phyloP scores from a whole-genome alignment of 2,113 vertebrate species.

The Jacana jacana region DNA sequence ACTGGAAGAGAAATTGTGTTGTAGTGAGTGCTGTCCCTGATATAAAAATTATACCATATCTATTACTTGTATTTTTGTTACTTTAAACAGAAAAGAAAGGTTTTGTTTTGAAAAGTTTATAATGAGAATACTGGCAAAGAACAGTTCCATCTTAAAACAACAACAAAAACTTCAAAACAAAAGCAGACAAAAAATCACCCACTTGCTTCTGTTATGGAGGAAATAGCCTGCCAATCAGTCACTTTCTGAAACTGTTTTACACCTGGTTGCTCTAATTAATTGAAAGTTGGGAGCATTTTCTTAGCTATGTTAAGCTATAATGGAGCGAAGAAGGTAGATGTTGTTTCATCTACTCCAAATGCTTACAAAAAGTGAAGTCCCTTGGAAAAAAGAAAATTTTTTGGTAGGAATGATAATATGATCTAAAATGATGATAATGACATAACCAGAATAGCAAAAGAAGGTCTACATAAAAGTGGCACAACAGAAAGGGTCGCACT shows the following conservation, averaged over 20 bases:
- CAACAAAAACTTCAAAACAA: neutral
- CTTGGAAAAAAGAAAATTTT: neutral
- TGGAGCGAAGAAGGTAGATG: neutral
- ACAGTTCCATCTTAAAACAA: neutral
- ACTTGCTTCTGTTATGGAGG: neutral
- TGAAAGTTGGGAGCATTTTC: neutral
- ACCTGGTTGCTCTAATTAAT: slow-evolving; percentile 6
- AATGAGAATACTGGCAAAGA: neutral
- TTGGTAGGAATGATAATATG: neutral
- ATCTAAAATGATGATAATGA: neutral
- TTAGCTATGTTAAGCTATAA: neutral
- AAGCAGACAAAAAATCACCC: neutral
- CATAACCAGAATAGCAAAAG: neutral
- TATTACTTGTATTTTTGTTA: neutral
- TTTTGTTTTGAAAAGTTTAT: neutral
- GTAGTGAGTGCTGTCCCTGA: neutral
- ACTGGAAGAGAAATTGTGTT: slow-evolving; percentile 3
- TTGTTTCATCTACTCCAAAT: neutral
- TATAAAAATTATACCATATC: neutral
- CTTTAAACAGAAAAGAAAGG: neutral
- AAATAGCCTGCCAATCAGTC: neutral
- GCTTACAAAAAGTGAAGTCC: neutral
- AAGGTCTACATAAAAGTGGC: neutral
- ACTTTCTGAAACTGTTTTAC: neutral
- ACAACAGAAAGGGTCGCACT: neutral